Evolutionary conservation across 2,888 invertebrate genomes (phyloP), one percentile per base, ranked within the genome.

Genomic region (Agrotis puta): DNA sequence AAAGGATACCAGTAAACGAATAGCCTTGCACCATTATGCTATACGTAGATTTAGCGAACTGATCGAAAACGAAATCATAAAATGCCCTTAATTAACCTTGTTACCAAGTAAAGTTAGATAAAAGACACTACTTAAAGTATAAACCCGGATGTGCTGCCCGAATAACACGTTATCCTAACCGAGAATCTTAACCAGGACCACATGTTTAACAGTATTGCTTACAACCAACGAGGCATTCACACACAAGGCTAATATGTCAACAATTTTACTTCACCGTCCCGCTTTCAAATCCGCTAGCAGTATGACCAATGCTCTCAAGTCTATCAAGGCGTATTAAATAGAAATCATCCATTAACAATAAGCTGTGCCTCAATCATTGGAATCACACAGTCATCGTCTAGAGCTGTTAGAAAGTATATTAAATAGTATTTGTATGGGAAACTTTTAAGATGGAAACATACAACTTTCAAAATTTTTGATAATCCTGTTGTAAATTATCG

Each of bases 301-400:
- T 77, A 22, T 51, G 45, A 77, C 82, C 70, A 22, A 50, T 11
- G 20, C 70, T 33, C 24, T 45, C 16, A 33, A 61, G 83, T 79
- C 71, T 53, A 68, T 82, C 50, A 72, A 45, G 50, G 9, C 13
- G 58, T 65, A 67, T 72, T 84, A 82, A 68, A 77, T 65, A 84
- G 81, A 81, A 84, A 77, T 84, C 82, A 82, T 82, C 68, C 67
- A 82, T 84, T 77, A 71, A 70, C 59, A 79, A 79, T 79, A 83
- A 64, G 83, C 80, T 50, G 59, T 56, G 45, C 78, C 13, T 58
- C 56, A 54, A 64, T 70, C 70, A 67, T 22, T 65, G 61, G 81
- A 79, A 83, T 58, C 54, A 6, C 61, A 67, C 66, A 79, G 83
- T 79, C 79, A 79, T 79, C 61, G 80, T 79, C 74, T 64, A 47